Evolutionary conservation across 2,113 vertebrate genomes (phyloP).

Genomic region (Nothobranchius furzeri): DNA sequence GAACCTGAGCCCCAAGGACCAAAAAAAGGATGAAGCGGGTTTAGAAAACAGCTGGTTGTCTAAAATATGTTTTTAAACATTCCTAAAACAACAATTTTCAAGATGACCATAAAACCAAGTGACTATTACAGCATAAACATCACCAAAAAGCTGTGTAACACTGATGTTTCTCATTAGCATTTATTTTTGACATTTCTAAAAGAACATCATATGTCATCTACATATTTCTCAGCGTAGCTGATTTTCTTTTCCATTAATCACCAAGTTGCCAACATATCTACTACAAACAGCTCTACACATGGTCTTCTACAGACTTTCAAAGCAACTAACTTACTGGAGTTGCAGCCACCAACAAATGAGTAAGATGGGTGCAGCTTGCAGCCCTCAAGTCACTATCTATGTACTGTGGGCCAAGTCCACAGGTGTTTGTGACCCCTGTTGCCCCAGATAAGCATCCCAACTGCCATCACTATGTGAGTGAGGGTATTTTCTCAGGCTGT

Average conservation of each 20-base stretch:
- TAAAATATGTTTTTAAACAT: neutral
- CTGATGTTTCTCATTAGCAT: neutral
- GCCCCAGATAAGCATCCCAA: slow-evolving; percentile 49
- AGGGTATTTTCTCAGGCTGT: slow-evolving; percentile 31
- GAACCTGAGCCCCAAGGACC: no score
- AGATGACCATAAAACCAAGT: neutral
- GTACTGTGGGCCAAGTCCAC: slow-evolving; percentile 36
- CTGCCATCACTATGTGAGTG: slow-evolving; percentile 36
- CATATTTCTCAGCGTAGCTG: neutral
- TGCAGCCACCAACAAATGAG: slow-evolving; percentile 1
- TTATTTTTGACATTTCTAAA: neutral
- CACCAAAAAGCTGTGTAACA: no score
- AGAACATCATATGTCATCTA: neutral
- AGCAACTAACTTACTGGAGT: slow-evolving; percentile 12
- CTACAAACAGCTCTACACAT: slow-evolving; percentile 10
- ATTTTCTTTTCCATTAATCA: slow-evolving; percentile 20
- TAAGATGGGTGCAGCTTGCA: slow-evolving; percentile 9
- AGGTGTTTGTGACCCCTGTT: slow-evolving; percentile 63
- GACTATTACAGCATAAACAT: neutral
- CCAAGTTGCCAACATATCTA: neutral
- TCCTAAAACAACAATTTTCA: neutral
- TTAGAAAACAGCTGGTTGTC: no score
- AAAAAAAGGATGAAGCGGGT: no score
- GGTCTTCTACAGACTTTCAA: slow-evolving; percentile 22
- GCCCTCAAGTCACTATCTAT: slow-evolving; percentile 12